phyloP scores from a whole-genome alignment of 1,140 invertebrate species.

The Micrasema minimum region DNA sequence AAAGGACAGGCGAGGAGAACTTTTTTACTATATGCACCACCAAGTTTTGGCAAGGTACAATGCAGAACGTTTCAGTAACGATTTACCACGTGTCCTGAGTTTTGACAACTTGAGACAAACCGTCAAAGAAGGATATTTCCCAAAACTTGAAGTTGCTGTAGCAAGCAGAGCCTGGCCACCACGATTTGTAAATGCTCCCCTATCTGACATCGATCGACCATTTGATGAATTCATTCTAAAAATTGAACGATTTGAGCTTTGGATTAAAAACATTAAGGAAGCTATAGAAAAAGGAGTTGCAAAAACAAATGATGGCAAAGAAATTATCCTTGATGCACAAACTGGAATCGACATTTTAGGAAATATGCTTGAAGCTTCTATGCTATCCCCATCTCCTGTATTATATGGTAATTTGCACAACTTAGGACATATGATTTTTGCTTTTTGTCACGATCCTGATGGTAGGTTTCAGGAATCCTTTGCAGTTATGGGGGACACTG shows the following conservation, averaged over 20 bases:
- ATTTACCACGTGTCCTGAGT: not conserved
- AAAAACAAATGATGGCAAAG: constrained; percentile 63
- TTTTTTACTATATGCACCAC: constrained; percentile 81
- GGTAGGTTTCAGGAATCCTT: constrained; percentile 63
- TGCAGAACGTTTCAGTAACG: constrained; percentile 55
- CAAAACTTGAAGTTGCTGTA: constrained; percentile 75
- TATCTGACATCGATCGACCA: constrained; percentile 74
- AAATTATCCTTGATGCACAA: constrained; percentile 69
- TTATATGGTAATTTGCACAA: constrained; percentile 82
- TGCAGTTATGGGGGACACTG: constrained; percentile 74
- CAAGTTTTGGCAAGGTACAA: constrained; percentile 69
- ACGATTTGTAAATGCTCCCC: constrained; percentile 66
- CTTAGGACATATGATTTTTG: constrained; percentile 72
- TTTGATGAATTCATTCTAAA: constrained; percentile 73
- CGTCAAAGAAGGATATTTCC: constrained; percentile 77
- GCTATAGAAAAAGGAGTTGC: constrained; percentile 78
- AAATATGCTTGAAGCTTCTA: constrained; percentile 82
- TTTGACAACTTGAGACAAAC: constrained; percentile 67
- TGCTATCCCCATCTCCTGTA: constrained; percentile 74
- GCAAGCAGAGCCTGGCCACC: constrained; percentile 57
- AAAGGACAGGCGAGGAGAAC: constrained; percentile 77
- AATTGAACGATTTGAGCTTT: constrained; percentile 75
- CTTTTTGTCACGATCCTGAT: constrained; percentile 79
- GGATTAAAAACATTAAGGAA: constrained; percentile 77
- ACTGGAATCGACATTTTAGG: constrained; percentile 84